Conservation (phyloP, 2,797 vertebrate genomes). For the Hirundo rustica region DNA sequence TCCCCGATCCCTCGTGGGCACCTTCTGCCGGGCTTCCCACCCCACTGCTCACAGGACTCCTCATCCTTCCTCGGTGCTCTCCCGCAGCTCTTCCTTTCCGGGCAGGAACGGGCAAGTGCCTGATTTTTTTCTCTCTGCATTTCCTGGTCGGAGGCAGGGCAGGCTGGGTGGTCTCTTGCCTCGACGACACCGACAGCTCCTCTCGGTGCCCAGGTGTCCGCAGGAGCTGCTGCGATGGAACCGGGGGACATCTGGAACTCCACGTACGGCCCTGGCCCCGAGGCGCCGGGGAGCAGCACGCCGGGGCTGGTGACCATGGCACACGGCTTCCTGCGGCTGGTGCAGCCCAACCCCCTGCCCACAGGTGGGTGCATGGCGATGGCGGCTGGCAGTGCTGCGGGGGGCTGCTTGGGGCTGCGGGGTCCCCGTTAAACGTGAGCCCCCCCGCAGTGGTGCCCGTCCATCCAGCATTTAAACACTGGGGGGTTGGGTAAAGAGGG, state of each 20-base stretch:
- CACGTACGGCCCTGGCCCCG: not conserved
- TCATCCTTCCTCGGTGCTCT: not conserved
- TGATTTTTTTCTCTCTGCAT: not conserved
- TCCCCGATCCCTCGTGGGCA: not conserved
- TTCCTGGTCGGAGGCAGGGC: constrained; percentile 20
- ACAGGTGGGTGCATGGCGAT: constrained; percentile 66
- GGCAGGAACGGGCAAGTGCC: not conserved
- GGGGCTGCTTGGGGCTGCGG: not conserved
- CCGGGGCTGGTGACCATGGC: constrained; percentile 73
- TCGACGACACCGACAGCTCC: not conserved
- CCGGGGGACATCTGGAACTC: constrained; percentile 61
- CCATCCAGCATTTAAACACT: not conserved
- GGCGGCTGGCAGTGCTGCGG: not conserved
- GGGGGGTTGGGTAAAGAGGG: not conserved
- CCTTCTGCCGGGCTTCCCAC: not conserved
- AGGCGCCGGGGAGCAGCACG: not conserved
- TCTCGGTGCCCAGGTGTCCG: not conserved
- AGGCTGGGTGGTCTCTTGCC: not conserved
- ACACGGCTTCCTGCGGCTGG: constrained; percentile 80
- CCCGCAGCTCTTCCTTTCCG: not conserved
- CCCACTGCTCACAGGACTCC: not conserved
- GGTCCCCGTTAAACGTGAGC: not conserved
- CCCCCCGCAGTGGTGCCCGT: not conserved
- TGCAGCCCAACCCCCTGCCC: constrained; percentile 84
- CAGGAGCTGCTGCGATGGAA: constrained; percentile 9